These are phyloP conservation scores for Cheilosia variabilis DNA, from an alignment of 2,888 invertebrate species.

Conservation along the genomic window DNA sequence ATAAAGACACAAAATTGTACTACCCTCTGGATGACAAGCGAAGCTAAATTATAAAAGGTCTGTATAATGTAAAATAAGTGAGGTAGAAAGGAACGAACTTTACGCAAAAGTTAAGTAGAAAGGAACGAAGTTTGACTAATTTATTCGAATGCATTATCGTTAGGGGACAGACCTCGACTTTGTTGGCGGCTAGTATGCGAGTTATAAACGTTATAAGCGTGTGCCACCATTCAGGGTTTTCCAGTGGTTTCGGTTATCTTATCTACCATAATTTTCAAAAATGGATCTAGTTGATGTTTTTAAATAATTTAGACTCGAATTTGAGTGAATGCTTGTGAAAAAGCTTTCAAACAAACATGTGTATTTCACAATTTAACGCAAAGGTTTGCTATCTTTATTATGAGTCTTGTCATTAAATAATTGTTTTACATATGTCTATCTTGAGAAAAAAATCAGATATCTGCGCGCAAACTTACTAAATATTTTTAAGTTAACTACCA, in stretches of 20 bases:
- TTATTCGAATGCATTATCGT: too few relatives aligned
- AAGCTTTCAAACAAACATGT: not conserved
- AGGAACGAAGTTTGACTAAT: too few relatives aligned
- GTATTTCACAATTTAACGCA: constrained; percentile 3
- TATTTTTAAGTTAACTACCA: not conserved
- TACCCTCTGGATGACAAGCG: too few relatives aligned
- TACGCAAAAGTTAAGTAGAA: too few relatives aligned
- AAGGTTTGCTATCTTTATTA: not conserved
- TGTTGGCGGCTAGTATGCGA: too few relatives aligned
- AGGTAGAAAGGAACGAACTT: too few relatives aligned
- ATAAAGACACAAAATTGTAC: too few relatives aligned
- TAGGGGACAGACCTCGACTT: too few relatives aligned
- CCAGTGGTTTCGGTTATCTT: not conserved
- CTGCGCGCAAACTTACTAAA: not conserved
- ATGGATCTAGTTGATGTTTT: not conserved
- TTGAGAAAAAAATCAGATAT: not conserved
- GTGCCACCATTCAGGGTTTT: constrained; percentile 2
- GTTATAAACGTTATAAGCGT: not conserved
- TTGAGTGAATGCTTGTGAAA: not conserved
- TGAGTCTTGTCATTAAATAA: constrained; percentile 20
- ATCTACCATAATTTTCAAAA: constrained; percentile 17
- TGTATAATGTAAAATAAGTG: too few relatives aligned
- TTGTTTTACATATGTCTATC: not conserved
- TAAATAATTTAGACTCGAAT: not conserved
- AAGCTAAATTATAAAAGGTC: too few relatives aligned